Base-by-base conservation (phyloP, 2,797 vertebrate species). In the Galaxias olidus region DNA sequence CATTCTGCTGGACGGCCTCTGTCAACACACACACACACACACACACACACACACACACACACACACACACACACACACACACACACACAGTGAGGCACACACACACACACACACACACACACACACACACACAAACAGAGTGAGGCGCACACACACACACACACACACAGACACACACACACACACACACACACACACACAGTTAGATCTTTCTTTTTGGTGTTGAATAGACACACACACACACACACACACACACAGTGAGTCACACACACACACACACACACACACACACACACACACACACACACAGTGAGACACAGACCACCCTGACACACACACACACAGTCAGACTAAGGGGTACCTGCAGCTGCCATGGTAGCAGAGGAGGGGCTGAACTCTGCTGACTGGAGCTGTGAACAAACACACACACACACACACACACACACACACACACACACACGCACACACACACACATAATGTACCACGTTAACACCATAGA, bases 391-490 rank as follows among this genome's bases (percentile, higher is more conserved):
- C 89, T 87, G 77, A 96, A 96, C 72, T 97, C 95, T 14, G 94
- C 88, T 0, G 95, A 97, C 85, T 92, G 93, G 59, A 97, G 93
- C 96, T 97, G 80, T 8, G 63, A 71, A 68, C 43, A 61, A 48
- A 80, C 43, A 66, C 15, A 69, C 17, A 68, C 55, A 63, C 58
- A 63, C 52, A 66, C 11, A 65, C 60, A 61, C 50, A 61, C 50
- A 40, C 59, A 17, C 41, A 59, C 15, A 45, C 55, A 58, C 56
- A 59, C 42, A 30, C 30, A 30, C 15, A 45, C 55, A 58, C 56
- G 44, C 42, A 30, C 30, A 30, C 30, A 30, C 3, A 30, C 2
- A 30, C 30, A 30, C 6, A 2, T 30, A 30, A 30, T 30, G 6
- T 30, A 3, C 6, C 2, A 6, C 2, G 30, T 30, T 30, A 30